These are phyloP conservation scores for Tachysurus fulvidraco DNA, from an alignment of 2,113 vertebrate species.

Conservation along the genomic window DNA sequence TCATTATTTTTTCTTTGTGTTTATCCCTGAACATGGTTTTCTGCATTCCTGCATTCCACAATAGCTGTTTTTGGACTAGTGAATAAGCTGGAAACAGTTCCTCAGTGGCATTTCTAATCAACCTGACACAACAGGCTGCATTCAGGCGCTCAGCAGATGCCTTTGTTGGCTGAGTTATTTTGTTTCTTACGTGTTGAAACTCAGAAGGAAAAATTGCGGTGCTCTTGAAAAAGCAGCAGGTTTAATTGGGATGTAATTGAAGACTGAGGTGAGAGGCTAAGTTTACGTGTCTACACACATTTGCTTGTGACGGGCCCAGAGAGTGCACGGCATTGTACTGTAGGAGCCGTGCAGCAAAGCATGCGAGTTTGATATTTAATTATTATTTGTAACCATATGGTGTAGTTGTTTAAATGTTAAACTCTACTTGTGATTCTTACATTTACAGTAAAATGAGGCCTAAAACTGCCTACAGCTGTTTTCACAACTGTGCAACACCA, in stretches of 20 bases:
- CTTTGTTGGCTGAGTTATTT: constrained; percentile 23
- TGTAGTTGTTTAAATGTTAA: not conserved
- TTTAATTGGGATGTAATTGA: constrained; percentile 38
- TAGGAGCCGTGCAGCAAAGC: not conserved
- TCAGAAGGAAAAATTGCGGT: constrained; percentile 12
- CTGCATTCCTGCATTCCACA: not conserved
- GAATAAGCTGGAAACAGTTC: constrained; percentile 16
- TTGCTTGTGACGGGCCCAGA: constrained; percentile 1
- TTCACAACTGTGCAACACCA: constrained; percentile 5
- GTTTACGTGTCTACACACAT: not conserved
- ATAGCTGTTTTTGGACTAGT: not conserved
- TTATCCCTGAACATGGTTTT: not conserved
- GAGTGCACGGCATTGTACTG: not conserved
- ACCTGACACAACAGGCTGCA: constrained; percentile 46
- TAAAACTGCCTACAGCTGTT: constrained; percentile 19
- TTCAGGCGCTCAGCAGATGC: not conserved
- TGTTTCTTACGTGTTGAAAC: constrained; percentile 39
- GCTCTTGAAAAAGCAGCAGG: constrained; percentile 44
- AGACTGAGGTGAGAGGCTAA: constrained; percentile 3
- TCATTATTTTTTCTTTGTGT: not conserved
- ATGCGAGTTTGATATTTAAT: not conserved
- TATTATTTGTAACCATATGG: constrained; percentile 15
- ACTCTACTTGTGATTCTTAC: not conserved
- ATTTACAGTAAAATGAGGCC: constrained; percentile 19
- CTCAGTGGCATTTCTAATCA: constrained; percentile 55